Evolutionary conservation across 2,888 invertebrate species (phyloP).

Genomic region (Prosapia bicincta): DNA sequence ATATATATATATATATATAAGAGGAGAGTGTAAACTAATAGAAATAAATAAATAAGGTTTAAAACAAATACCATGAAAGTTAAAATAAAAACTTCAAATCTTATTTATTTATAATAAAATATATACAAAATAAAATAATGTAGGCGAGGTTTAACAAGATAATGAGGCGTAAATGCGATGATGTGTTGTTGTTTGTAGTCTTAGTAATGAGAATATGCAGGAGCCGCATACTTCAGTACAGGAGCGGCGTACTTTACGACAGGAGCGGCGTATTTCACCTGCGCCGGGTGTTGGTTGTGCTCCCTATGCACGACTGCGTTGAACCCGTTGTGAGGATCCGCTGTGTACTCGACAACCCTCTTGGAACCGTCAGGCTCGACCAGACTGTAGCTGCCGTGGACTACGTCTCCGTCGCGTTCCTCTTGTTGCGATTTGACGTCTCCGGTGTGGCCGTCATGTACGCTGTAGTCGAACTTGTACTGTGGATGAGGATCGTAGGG

Average conservation of each 20-base stretch:
- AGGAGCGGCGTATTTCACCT: constrained; percentile 11
- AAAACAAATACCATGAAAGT: too few relatives aligned
- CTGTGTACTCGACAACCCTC: background rate
- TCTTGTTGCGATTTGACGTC: background rate
- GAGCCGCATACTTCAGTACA: constrained; percentile 6
- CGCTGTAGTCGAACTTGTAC: background rate
- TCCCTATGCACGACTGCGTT: background rate
- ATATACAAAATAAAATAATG: too few relatives aligned
- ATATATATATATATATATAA: too few relatives aligned
- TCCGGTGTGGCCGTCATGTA: background rate
- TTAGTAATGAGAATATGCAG: constrained; percentile 32
- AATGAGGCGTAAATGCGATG: too few relatives aligned
- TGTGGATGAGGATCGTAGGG: background rate
- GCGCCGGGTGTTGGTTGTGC: background rate
- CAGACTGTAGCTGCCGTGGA: background rate
- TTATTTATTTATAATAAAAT: too few relatives aligned
- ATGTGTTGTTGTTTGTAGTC: too few relatives aligned
- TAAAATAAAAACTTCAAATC: too few relatives aligned
- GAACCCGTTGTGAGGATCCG: background rate
- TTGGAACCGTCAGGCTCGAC: background rate
- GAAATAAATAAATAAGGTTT: too few relatives aligned
- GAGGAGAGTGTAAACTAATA: too few relatives aligned
- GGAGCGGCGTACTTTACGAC: background rate
- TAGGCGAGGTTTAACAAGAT: too few relatives aligned
- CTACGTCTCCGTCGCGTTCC: background rate